Base-by-base conservation (phyloP, 2,113 vertebrate genomes). In the Saguinus imperator region DNA sequence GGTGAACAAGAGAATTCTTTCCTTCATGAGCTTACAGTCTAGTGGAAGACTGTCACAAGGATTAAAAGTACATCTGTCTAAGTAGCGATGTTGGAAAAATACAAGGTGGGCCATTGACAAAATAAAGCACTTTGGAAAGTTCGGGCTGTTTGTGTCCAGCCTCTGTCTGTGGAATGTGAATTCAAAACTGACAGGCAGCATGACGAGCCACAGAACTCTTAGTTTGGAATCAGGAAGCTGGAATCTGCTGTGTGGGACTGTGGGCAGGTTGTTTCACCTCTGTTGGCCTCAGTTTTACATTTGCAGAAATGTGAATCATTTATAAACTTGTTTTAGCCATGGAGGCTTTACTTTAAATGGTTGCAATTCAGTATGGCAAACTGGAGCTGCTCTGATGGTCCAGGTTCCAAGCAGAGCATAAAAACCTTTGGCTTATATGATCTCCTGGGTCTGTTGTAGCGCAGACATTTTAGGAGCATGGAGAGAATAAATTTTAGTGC, bases 401-500 rank as follows among this genome's bases (percentile, higher is more conserved):
- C 25, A 12, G 2, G 13, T 27, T 7, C 3, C 7, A 89, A 70
- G 55, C 70, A 32, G 25, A n/a, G 11, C 13, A 5, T 50, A 88
- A 68, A 92, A 32, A 68, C 8, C n/a, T 88, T 50, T 45, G 57
- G 48, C 50, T 45, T 29, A 6, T 20, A 12, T 7, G 35, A 73
- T 23, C 70, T 80, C 16, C 32, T 14, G 55, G 27, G 9, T 37
- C 8, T 80, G 12, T 55, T 80, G 43, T n/a, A 43, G n/a, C 48
- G 35, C 9, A 76, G 81, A 52, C 17, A 61, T 89, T 91, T 96
- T 77, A 10, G 76, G 80, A 92, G 45, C 35, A 25, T 7, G 35
- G 16, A 92, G 66, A 91, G 35, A 77, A 43, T 70, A 82, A 2
- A 82, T 91, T 92, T 91, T 89, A 82, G 45, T 43, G 88, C 55